Evolutionary conservation across 1,140 invertebrate species (phyloP), one percentile per base, ranked within the genome.

Genomic region (Arion vulgaris): DNA sequence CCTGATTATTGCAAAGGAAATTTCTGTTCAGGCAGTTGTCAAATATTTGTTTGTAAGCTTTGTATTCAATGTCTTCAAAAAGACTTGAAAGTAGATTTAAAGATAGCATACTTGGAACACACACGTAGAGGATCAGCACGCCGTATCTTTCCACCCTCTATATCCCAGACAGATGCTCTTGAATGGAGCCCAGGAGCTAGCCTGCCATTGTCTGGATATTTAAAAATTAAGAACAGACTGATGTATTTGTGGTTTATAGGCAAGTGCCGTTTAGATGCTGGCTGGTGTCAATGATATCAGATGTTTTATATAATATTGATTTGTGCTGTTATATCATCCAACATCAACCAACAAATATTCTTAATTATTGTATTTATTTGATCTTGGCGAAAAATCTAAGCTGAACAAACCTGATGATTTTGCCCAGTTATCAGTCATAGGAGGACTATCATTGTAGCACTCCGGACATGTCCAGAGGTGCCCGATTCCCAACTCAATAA

Each of bases 241-340:
- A 94, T 96, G 86, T 93, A 95, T 81, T 90, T 94, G 83, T 97
- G 96, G 96, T 96, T 96, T 88, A 94, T 95, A 92, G 96, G 95
- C 45, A 97, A 97, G 92, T 97, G 96, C 89, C 92, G 95, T 81
- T 87, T 94, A 73, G 96, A 97, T 90, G 74, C 88, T 32, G 93
- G 94, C 32, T 97, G 96, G 95, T 97, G 96, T 83, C 68, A 86
- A 5, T 90, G 76, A 89, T 53, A 1, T 41, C 36, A 45, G 15
- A 45, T 45, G 41, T 45, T 5, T 66, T 26, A 5, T 19, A 9
- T 66, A 4, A 66, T n/a, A 66, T 66, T 53, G 26, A 26, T 53
- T 53, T 15, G 26, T n/a, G n/a, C n/a, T n/a, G n/a, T n/a, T n/a
- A n/a, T n/a, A n/a, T n/a, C n/a, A n/a, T n/a, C n/a, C n/a, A n/a